Base-by-base conservation (phyloP, 2,797 vertebrate genomes). In the Phoebastria nigripes region DNA sequence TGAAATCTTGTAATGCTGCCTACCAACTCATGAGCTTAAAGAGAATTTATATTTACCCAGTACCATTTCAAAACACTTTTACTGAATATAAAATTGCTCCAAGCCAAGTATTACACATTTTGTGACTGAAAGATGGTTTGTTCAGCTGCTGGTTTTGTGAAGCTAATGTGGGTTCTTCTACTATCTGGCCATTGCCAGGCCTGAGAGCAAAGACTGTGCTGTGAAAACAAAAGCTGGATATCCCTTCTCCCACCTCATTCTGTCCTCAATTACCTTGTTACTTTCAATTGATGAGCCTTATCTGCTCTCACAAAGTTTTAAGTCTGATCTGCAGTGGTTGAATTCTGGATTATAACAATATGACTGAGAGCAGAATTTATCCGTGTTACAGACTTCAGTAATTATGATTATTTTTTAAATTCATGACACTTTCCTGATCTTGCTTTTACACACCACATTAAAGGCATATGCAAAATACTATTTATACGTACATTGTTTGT, bases 41-140 rank as follows among this genome's bases (percentile, higher is more conserved):
- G 66, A 80, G 52, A 84, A 62, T 87, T 84, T 89, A 18, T 82
- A 74, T 89, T 93, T 95, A 39, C 24, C 26, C 18, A 4, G n/a
- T 76, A 31, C 67, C 55, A 89, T 90, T 94, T 93, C 39, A 70
- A 82, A 95, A 77, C 44, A 72, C 31, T 69, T 95, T 79, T 92
- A 37, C 41, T 82, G 47, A 74, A 59, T 87, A 54, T 79, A 88
- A 95, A 94, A 90, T 70, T 63, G 46, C 33, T 90, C 51, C 56
- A 73, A 65, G 83, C 55, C 73, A 95, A 72, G 62, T 42, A 51
- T 93, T 94, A 73, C 52, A 78, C 52, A 80, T 94, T 90, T 94
- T 80, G 67, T 70, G 33, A 70, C 90, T 90, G 90, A 91, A 94
- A 92, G 93, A 84, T 58, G 26, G 67, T 90, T 96, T 95, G 37